Base-by-base conservation (phyloP, 1,140 invertebrate species). In the Gryllus bimaculatus region DNA sequence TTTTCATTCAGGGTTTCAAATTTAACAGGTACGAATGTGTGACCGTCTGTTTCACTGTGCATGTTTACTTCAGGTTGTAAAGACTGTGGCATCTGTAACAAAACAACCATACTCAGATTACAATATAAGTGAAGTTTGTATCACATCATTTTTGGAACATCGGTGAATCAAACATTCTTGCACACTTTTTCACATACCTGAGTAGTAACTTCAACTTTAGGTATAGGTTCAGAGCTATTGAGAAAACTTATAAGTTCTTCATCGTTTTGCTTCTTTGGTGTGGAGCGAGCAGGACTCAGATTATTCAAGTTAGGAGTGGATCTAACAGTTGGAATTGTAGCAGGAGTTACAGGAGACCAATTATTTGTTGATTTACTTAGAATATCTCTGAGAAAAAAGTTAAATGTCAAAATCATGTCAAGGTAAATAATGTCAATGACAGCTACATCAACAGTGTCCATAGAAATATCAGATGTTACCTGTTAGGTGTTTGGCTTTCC, bases 181-280 rank as follows among this genome's bases (percentile, higher is more conserved):
- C 10, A 66, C 18, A 66, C 18, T 66, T 7, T 13, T 13, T 66
- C 18, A 10, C 10, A 66, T 66, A 66, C 54, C 54, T 66, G 54
- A 66, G 18, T 66, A 13, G 10, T 10, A 13, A 18, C 18, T 66
- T 66, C 54, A 13, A 13, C 10, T 10, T 18, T 66, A 13, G 18
- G 54, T 13, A 66, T 18, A 39, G 18, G 73, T 48, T 74, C 39
- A 7, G 78, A 75, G 47, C 78, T 79, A 47, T 79, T 79, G 15
- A 79, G 74, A n/a, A 79, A 79, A 10, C 48, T 79, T 12, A 79
- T 79, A 8, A 79, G 21, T 73, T 79, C 78, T 8, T 79, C 78
- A 75, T 79, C 78, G 47, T 73, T 75, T 21, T 75, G 73, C 8
- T 49, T 8, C 20, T 74, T 79, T 21, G 78, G 78, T 12, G 78